Percentiles rank a stretch among this genome's conserved stretches.
Conservation (phyloP, 2,797 vertebrate genomes). For the Coluber constrictor region DNA sequence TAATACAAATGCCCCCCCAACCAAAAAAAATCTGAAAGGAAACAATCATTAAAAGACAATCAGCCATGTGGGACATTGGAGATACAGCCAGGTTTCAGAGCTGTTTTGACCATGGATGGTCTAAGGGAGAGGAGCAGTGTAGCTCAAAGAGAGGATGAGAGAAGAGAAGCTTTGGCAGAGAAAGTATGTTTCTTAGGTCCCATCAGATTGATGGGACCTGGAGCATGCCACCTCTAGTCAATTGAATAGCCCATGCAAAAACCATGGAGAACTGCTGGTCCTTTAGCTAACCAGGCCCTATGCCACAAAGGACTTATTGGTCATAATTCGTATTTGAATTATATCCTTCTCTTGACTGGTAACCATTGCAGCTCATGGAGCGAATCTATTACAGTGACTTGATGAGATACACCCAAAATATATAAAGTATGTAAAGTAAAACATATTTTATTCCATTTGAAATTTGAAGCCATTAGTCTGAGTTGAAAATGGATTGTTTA, state of each 20-base stretch:
- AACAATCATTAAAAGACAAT: not conserved
- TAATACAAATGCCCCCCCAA: not conserved
- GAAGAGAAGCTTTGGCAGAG: not conserved
- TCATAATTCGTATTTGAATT: not conserved
- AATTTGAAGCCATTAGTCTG: not conserved
- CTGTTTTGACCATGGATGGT: not conserved
- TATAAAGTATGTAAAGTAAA: not conserved
- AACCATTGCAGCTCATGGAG: not conserved
- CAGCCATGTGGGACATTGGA: not conserved
- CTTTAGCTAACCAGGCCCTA: not conserved
- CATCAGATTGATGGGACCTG: not conserved
- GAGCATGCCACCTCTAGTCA: not conserved
- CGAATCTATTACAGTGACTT: not conserved
- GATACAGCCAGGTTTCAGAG: not conserved
- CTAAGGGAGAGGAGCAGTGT: not conserved
- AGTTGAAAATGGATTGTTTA: not conserved
- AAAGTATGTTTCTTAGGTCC: not conserved
- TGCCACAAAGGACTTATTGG: not conserved
- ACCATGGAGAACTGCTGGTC: not conserved
- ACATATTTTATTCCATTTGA: not conserved
- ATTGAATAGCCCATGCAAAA: not conserved
- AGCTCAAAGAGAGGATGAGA: not conserved
- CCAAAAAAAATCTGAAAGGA: not conserved
- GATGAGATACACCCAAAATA: not conserved
- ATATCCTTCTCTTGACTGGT: not conserved